Evolutionary conservation across 2,113 vertebrate genomes (phyloP).

Genomic region (Pterophyllum scalare): DNA sequence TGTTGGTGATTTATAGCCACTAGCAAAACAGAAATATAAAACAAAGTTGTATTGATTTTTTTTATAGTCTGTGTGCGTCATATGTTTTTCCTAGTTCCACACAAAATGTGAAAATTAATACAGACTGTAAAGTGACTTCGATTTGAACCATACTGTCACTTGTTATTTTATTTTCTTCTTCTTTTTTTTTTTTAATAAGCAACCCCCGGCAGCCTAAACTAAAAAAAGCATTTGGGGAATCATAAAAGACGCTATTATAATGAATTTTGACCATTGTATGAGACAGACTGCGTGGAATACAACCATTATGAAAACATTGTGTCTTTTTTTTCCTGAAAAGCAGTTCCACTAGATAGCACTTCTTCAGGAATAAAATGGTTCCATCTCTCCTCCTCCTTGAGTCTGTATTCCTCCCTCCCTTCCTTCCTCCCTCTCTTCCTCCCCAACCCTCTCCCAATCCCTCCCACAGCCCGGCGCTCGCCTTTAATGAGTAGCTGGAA

Average conservation of each 20-base stretch:
- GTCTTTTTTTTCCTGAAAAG: slow-evolving; percentile 42
- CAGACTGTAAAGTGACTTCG: slow-evolving; percentile 64
- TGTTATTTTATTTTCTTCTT: slow-evolving; percentile 44
- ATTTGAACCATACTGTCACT: slow-evolving; percentile 66
- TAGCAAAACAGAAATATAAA: slow-evolving; percentile 66
- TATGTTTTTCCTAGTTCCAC: slow-evolving; percentile 57
- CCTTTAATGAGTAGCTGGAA: slow-evolving; percentile 99
- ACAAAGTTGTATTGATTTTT: slow-evolving; percentile 62
- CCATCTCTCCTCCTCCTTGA: slow-evolving; percentile 42
- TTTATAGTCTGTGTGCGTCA: slow-evolving; percentile 53
- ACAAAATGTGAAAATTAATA: slow-evolving; percentile 63
- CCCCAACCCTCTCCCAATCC: slow-evolving; percentile 81
- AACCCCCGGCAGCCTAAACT: slow-evolving; percentile 54
- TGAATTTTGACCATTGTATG: slow-evolving; percentile 60
- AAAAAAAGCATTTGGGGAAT: slow-evolving; percentile 67
- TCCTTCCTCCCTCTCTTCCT: slow-evolving; percentile 57
- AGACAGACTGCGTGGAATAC: slow-evolving; percentile 52
- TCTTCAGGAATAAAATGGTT: slow-evolving; percentile 60
- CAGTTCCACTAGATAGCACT: slow-evolving; percentile 58
- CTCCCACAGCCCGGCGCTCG: slow-evolving; percentile 84
- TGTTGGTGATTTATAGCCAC: slow-evolving; percentile 63
- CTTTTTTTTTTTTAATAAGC: slow-evolving; percentile 40
- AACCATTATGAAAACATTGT: slow-evolving; percentile 62
- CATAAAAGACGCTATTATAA: slow-evolving; percentile 65
- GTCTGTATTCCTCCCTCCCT: slow-evolving; percentile 77